phyloP scores from a whole-genome alignment of 1,140 invertebrate genomes.

The Drosophila asahinai region DNA sequence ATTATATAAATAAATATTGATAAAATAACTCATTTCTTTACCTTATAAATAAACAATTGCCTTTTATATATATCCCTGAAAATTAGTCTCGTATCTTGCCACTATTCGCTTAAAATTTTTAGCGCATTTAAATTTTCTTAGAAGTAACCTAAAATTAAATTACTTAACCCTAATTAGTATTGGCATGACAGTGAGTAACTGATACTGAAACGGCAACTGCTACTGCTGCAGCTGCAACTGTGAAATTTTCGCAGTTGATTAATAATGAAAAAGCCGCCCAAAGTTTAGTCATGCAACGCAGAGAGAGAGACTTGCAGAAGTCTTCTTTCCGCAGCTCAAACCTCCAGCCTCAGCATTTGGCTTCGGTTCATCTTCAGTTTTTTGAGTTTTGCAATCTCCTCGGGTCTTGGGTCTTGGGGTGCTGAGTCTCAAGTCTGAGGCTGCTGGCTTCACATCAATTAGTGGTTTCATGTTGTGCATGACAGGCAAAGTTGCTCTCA shows the following conservation, averaged over 20 bases:
- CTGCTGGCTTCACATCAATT: slow-evolving; percentile 77
- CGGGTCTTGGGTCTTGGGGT: slow-evolving; percentile 22
- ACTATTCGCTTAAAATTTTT: no score
- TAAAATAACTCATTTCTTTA: no score
- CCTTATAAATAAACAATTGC: no score
- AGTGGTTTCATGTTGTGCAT: slow-evolving; percentile 80
- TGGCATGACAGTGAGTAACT: slow-evolving; percentile 50
- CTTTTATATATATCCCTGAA: not conserved
- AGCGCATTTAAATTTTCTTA: slow-evolving; percentile 1
- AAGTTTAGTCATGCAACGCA: slow-evolving; percentile 48
- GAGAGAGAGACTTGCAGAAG: slow-evolving; percentile 20
- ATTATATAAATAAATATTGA: no score
- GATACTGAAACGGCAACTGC: slow-evolving; percentile 47
- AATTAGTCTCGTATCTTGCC: not conserved
- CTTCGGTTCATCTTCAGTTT: slow-evolving; percentile 24
- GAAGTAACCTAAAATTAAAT: slow-evolving; percentile 31
- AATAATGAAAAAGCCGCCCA: slow-evolving; percentile 49
- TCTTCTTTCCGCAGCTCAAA: slow-evolving; percentile 27
- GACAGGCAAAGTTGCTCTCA: slow-evolving; percentile 68
- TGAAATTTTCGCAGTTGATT: slow-evolving; percentile 47
- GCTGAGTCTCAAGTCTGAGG: slow-evolving; percentile 39
- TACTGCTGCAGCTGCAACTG: slow-evolving; percentile 45
- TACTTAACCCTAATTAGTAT: slow-evolving; percentile 79
- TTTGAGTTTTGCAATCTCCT: slow-evolving; percentile 15
- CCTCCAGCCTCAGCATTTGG: slow-evolving; percentile 27